Evolutionary conservation across 2,797 vertebrate genomes (phyloP).

Genomic region (Micropoecilia bifurca): DNA sequence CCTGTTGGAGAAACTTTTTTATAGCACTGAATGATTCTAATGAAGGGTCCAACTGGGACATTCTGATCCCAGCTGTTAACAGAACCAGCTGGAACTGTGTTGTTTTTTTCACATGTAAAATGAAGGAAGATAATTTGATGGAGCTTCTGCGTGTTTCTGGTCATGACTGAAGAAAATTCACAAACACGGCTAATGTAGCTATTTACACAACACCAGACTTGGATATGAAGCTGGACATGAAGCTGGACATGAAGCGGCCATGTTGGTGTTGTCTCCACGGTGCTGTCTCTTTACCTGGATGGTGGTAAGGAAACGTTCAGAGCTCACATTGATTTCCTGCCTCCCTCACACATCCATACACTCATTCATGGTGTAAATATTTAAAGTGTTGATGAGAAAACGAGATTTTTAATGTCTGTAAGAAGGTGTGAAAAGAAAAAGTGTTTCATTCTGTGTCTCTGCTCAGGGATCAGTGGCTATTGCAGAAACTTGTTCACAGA

Average conservation of each 20-base stretch:
- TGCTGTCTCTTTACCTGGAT: constrained; percentile 68
- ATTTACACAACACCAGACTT: constrained; percentile 6
- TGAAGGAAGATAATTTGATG: constrained; percentile 41
- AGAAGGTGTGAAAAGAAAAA: constrained; percentile 68
- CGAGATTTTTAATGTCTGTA: constrained; percentile 60
- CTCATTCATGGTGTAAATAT: constrained; percentile 53
- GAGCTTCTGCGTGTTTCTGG: constrained; percentile 19
- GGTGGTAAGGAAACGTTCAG: constrained; percentile 50
- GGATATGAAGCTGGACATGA: too few relatives aligned
- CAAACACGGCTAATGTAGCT: not conserved
- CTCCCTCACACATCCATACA: constrained; percentile 15
- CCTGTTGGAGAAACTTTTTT: not conserved
- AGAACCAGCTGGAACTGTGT: constrained; percentile 86
- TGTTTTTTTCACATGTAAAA: constrained; percentile 71
- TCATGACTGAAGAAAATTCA: constrained; percentile 7
- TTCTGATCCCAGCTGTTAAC: constrained; percentile 22
- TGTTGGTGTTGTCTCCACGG: constrained; percentile 51
- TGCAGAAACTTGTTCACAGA: constrained; percentile 89
- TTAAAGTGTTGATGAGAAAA: constrained; percentile 68
- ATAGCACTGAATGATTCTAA: not conserved
- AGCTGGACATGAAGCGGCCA: constrained; percentile 16
- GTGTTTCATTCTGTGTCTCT: constrained; percentile 87
- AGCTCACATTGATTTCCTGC: constrained; percentile 29
- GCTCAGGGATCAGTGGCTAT: constrained; percentile 96
- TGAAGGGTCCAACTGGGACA: not conserved